Evolutionary conservation across 2,888 invertebrate genomes (phyloP).

Genomic region (Andrena camellia): DNA sequence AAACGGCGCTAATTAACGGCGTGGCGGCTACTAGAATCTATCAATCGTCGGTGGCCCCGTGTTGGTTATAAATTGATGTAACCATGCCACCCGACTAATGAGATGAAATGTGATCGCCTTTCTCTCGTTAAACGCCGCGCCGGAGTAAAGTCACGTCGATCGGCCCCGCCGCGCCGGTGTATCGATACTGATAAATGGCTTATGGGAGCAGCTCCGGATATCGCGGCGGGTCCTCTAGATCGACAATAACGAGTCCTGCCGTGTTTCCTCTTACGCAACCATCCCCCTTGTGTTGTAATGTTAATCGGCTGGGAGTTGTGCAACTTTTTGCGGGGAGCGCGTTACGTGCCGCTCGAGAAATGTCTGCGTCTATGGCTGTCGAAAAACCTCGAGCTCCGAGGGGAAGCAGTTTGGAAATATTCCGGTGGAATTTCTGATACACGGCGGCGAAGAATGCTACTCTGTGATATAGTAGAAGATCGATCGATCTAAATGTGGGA

Average conservation of each 20-base stretch:
- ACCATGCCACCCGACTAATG: conserved; percentile 80
- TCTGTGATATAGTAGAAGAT: too few species aligned
- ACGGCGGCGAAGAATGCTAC: neutral
- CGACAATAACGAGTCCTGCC: conserved; percentile 41
- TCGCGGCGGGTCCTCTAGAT: conserved; percentile 25
- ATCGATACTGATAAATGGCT: conserved; percentile 69
- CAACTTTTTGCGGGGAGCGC: neutral
- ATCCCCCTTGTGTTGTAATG: conserved; percentile 5
- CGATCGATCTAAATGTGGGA: too few species aligned
- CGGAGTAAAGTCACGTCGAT: conserved; percentile 76
- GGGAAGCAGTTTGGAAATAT: neutral
- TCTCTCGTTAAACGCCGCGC: conserved; percentile 82
- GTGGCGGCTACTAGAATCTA: conserved; percentile 48
- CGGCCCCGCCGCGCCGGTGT: conserved; percentile 32
- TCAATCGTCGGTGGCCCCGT: conserved; percentile 59
- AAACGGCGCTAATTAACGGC: conserved; percentile 68
- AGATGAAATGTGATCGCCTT: conserved; percentile 84
- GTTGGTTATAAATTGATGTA: conserved; percentile 82
- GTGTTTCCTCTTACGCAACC: conserved; percentile 47
- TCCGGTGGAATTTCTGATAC: neutral
- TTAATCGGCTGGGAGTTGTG: conserved; percentile 16
- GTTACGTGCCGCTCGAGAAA: neutral
- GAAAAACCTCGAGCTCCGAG: neutral
- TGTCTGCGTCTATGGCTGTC: neutral
- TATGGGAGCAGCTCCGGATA: conserved; percentile 44